Evolutionary conservation across 2,797 vertebrate species (phyloP).

Genomic region (Sebastes cheni): DNA sequence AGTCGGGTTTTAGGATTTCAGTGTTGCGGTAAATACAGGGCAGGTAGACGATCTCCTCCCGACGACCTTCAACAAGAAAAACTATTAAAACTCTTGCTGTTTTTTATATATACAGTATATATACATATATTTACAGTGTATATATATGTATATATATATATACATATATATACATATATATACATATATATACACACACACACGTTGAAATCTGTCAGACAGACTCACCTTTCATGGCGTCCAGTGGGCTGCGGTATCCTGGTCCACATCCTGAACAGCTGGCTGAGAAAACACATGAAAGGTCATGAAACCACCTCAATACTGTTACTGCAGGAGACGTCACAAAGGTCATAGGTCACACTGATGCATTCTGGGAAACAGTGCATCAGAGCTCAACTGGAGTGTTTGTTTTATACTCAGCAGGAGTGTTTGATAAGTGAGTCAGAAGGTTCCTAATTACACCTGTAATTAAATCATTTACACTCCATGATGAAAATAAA

Average conservation of each 20-base stretch:
- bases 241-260: conserved; percentile 87
- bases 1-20: conserved; percentile 86
- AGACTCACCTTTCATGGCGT: conserved; percentile 91
- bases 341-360: conserved; percentile 1
- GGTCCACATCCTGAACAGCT: conserved; percentile 88
- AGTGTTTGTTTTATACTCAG: background rate
- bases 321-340: background rate
- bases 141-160: background rate
- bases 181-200: background rate
- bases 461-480: background rate
- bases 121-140: background rate
- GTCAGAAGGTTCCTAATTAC: background rate
- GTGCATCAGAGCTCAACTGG: background rate
- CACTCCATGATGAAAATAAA: background rate
- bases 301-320: background rate
- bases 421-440: background rate
- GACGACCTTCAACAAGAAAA: conserved; percentile 78
- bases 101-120: background rate
- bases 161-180: background rate
- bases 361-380: background rate
- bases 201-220: background rate
- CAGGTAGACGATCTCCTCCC: conserved; percentile 91
- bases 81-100: background rate
- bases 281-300: conserved; percentile 68
- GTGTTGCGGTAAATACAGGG: conserved; percentile 94